phyloP scores from a whole-genome alignment of 1,140 invertebrate genomes.

The Temnothorax curvispinosus region DNA sequence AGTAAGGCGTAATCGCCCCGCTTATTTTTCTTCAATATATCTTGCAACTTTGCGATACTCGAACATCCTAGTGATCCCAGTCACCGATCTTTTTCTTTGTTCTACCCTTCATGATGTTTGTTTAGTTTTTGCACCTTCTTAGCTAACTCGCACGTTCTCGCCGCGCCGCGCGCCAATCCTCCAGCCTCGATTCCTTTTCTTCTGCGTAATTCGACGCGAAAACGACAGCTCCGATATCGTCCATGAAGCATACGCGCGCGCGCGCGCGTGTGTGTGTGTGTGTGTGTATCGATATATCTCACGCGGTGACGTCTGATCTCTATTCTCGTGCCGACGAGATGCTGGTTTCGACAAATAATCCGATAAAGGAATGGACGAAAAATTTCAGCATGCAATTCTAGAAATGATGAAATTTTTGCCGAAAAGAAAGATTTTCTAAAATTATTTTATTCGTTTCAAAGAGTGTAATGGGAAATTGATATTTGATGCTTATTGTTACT shows the following conservation, averaged over 20 bases:
- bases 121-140: slow-evolving; percentile 23
- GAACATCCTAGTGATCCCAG: neutral
- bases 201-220: slow-evolving; percentile 34
- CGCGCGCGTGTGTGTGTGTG: no score
- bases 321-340: neutral
- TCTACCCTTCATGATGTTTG: neutral
- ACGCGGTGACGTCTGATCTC: slow-evolving; percentile 3
- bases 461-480: neutral
- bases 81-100: neutral
- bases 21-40: neutral
- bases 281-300: neutral
- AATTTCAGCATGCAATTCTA: neutral
- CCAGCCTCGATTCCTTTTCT: neutral
- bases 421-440: neutral
- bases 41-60: slow-evolving; percentile 4
- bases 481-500: neutral
- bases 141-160: neutral
- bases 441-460: neutral
- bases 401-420: neutral
- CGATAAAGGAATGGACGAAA: neutral
- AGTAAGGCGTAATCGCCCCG: neutral
- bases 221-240: slow-evolving; percentile 31
- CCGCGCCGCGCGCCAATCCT: neutral
- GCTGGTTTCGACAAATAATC: neutral
- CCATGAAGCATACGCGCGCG: neutral